Evolutionary conservation across 2,888 invertebrate species (phyloP).

Genomic region (Megaustenia siamemsis): DNA sequence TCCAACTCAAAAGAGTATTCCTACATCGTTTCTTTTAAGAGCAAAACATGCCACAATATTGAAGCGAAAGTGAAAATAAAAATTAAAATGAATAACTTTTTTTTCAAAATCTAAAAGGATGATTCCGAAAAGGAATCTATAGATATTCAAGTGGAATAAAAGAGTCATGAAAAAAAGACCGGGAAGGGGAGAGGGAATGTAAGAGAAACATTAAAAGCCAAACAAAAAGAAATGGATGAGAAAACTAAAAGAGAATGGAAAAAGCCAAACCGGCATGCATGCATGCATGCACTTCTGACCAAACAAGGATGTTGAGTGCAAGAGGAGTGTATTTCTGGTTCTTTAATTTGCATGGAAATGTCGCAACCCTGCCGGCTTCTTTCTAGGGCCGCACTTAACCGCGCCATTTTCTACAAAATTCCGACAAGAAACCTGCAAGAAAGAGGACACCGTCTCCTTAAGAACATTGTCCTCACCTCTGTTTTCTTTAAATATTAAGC

Average conservation of each 20-base stretch:
- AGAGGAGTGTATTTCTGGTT: conserved; percentile 4
- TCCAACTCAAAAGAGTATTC: conserved; percentile 3
- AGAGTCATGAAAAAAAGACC: not conserved
- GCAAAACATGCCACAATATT: conserved; percentile 36
- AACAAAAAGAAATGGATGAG: not conserved
- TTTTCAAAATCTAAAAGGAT: not conserved
- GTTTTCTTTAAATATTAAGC: not conserved
- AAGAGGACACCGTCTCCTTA: not conserved
- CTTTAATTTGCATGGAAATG: conserved; percentile 33
- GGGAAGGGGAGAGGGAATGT: not conserved
- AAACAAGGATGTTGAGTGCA: conserved; percentile 27
- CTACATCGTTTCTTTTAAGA: conserved; percentile 17
- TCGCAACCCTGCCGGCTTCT: conserved; percentile 1
- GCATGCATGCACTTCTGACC: conserved; percentile 37
- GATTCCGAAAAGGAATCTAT: conserved; percentile 10
- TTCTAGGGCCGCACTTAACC: not conserved
- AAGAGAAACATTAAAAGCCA: not conserved
- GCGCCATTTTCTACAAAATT: not conserved
- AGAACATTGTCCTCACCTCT: not conserved
- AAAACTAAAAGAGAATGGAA: too few relatives aligned
- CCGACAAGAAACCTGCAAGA: not conserved
- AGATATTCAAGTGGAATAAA: not conserved
- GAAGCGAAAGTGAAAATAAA: not conserved
- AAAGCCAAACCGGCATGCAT: conserved; percentile 9
- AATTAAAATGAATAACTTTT: not conserved